Evolutionary conservation across 2,797 vertebrate species (phyloP).

Genomic region (Sebastes dallii): DNA sequence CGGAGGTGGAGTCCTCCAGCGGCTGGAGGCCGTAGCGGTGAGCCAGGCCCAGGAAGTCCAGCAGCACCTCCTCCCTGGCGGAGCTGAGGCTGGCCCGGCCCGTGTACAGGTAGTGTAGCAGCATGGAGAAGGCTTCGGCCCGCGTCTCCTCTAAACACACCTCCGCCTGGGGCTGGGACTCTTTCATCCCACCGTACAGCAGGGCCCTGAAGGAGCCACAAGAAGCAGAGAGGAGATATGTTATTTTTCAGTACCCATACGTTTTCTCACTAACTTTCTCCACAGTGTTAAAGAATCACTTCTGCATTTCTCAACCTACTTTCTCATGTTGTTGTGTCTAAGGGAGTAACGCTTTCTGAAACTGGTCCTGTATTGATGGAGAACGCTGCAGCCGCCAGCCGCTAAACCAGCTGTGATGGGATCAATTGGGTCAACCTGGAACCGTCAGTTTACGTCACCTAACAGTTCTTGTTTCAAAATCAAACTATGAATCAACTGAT

Average conservation of each 20-base stretch:
- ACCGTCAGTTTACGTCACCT: rapidly evolving
- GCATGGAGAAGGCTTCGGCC: slow-evolving; percentile 95
- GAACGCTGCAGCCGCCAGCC: too few species aligned
- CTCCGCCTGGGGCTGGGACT: slow-evolving; percentile 95
- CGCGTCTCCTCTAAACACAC: slow-evolving; percentile 94
- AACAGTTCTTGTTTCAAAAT: too few species aligned
- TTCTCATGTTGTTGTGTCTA: too few species aligned
- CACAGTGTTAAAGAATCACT: too few species aligned
- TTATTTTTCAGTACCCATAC: rapidly evolving
- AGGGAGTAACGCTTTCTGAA: too few species aligned
- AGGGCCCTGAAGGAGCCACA: slow-evolving; percentile 83
- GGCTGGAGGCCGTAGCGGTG: slow-evolving; percentile 97
- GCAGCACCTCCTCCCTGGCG: slow-evolving; percentile 93
- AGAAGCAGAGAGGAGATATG: too few species aligned
- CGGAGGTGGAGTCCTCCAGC: slow-evolving; percentile 94
- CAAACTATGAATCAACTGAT: too few species aligned
- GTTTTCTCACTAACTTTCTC: too few species aligned
- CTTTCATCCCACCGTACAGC: slow-evolving; percentile 95
- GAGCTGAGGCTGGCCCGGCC: slow-evolving; percentile 93
- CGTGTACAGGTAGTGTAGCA: slow-evolving; percentile 96
- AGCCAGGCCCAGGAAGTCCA: slow-evolving; percentile 95
- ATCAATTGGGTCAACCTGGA: too few species aligned
- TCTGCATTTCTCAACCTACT: too few species aligned
- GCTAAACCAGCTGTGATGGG: too few species aligned
- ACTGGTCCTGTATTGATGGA: too few species aligned